phyloP scores from a whole-genome alignment of 2,797 vertebrate species.

The Nyctibius grandis region DNA sequence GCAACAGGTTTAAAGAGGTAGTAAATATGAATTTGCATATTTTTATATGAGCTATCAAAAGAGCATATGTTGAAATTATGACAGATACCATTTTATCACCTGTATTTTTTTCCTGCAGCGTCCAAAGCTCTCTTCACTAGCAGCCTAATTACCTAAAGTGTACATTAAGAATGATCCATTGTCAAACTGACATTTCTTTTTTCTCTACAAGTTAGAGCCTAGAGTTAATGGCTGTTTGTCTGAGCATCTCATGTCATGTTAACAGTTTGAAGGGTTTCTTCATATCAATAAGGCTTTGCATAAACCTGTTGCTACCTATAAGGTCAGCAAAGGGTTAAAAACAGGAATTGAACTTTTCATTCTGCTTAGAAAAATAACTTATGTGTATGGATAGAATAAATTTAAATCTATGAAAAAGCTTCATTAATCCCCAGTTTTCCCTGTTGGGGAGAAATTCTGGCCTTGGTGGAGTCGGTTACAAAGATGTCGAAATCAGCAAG shows the following conservation, averaged over 20 bases:
- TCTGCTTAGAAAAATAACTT: neutral
- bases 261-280: neutral
- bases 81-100: neutral
- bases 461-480: neutral
- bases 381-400: neutral
- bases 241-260: neutral
- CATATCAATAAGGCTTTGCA: neutral
- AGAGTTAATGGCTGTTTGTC: neutral
- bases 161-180: neutral
- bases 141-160: neutral
- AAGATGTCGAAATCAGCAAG: neutral
- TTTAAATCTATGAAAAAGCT: neutral
- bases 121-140: neutral
- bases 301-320: neutral
- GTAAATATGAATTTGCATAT: neutral
- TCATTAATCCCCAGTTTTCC: neutral
- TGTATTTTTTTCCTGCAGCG: neutral
- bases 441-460: neutral
- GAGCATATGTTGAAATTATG: neutral
- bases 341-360: neutral
- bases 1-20: neutral
- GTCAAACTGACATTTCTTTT: neutral
- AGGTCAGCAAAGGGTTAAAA: neutral
- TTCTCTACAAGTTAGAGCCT: neutral
- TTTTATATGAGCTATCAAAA: neutral